phyloP scores from a whole-genome alignment of 2,888 invertebrate species.

The Cylindroiulus punctatus region DNA sequence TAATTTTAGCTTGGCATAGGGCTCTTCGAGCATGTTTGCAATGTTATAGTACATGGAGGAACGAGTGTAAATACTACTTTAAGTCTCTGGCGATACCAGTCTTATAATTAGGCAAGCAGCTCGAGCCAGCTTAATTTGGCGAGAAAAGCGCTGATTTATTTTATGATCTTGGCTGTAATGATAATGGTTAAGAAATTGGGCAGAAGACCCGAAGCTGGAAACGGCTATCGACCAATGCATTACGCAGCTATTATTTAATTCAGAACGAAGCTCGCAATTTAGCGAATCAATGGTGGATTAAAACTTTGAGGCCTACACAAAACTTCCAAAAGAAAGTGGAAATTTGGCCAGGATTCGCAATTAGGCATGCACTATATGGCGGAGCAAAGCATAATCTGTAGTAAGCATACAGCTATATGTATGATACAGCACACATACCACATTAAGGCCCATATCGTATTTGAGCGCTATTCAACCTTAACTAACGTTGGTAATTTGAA shows the following conservation, averaged over 20 bases:
- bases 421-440: too few species aligned
- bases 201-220: background rate
- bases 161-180: conserved; percentile 13
- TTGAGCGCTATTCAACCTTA: too few species aligned
- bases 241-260: conserved; percentile 2
- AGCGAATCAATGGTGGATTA: background rate
- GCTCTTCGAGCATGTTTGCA: background rate
- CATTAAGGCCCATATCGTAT: too few species aligned
- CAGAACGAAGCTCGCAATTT: background rate
- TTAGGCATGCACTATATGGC: too few species aligned
- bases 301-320: background rate
- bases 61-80: background rate
- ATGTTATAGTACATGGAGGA: background rate
- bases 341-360: background rate
- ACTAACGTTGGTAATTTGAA: too few species aligned
- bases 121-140: background rate
- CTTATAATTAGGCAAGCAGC: background rate
- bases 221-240: conserved; percentile 25
- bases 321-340: background rate
- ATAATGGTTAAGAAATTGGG: conserved; percentile 27
- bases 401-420: too few species aligned
- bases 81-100: background rate
- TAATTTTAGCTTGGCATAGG: too few species aligned
- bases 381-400: too few species aligned
- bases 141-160: background rate